Percentiles rank a stretch among this genome's conserved stretches.
Conservation (phyloP, 1,140 invertebrate species). For the Brachionus paranguensis region DNA sequence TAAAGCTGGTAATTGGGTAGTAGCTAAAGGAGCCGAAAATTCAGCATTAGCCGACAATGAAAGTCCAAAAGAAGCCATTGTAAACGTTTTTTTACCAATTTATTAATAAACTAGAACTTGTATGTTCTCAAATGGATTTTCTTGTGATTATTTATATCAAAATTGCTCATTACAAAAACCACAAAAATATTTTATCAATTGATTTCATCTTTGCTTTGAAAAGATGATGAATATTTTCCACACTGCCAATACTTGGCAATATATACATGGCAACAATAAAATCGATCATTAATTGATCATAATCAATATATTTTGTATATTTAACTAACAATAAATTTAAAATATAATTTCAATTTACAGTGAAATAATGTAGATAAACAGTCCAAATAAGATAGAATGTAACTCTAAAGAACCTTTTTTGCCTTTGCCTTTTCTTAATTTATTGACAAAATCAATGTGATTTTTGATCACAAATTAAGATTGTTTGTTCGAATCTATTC, state of each 20-base stretch:
- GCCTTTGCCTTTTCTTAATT: background rate
- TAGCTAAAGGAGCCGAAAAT: background rate
- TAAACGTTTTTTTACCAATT: background rate
- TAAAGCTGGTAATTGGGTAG: no score
- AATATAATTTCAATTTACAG: background rate
- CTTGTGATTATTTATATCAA: background rate
- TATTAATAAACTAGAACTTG: background rate
- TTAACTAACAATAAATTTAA: background rate
- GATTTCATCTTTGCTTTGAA: background rate
- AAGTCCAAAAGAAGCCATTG: background rate
- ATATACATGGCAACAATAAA: background rate
- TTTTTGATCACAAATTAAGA: no score
- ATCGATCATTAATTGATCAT: background rate
- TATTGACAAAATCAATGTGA: background rate
- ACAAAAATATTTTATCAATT: background rate
- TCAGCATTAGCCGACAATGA: background rate
- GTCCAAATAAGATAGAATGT: background rate
- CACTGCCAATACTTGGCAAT: background rate
- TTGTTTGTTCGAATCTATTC: background rate
- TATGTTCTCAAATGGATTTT: background rate
- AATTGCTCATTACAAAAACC: background rate
- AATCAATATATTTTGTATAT: background rate
- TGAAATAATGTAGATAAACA: background rate
- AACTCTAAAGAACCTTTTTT: background rate
- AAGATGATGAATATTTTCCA: background rate